These are phyloP conservation scores for Agrotis puta DNA, from an alignment of 2,888 invertebrate genomes.

Conservation along the genomic window DNA sequence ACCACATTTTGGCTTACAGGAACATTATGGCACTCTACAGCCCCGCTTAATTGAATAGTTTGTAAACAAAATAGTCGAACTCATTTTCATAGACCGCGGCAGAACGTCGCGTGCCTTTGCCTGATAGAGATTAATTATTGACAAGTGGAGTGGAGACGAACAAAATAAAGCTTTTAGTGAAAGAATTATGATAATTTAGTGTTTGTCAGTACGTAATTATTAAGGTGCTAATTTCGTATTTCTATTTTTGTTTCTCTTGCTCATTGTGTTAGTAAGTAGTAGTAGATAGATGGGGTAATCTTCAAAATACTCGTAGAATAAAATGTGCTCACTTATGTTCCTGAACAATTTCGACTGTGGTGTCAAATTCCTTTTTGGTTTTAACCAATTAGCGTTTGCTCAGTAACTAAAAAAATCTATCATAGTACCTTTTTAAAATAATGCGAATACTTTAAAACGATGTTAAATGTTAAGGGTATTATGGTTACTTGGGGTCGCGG, in stretches of 20 bases:
- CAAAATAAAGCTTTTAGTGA: constrained; percentile 72
- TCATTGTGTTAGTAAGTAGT: background rate
- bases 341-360: no score
- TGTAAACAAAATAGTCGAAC: constrained; percentile 79
- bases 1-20: background rate
- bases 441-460: no score
- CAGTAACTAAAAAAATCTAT: no score
- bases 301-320: no score
- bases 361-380: no score
- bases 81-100: constrained; percentile 64
- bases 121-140: constrained; percentile 74
- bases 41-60: constrained; percentile 77
- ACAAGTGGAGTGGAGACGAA: constrained; percentile 65
- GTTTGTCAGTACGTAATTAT: constrained; percentile 33
- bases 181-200: constrained; percentile 31
- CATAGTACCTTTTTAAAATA: no score
- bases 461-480: no score
- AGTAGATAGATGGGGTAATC: no score
- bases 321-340: no score
- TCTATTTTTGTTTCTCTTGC: background rate
- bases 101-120: constrained; percentile 64
- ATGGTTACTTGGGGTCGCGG: no score
- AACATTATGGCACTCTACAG: constrained; percentile 56
- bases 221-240: constrained; percentile 7
- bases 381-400: no score